Evolutionary conservation across 2,888 invertebrate genomes (phyloP).

Genomic region (Synergus laeviventris): DNA sequence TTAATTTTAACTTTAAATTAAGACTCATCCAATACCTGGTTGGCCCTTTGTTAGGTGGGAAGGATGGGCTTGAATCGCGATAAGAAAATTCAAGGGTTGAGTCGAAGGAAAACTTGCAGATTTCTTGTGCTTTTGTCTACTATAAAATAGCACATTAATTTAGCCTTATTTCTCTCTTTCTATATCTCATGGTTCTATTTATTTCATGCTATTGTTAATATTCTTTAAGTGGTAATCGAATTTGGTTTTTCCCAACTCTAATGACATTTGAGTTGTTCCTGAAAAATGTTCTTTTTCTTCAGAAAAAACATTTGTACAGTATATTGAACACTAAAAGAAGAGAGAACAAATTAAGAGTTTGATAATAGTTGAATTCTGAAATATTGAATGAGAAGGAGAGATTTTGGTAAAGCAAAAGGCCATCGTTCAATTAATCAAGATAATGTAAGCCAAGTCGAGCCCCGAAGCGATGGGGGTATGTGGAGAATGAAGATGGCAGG

Average conservation of each 20-base stretch:
- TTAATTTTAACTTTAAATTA: slow-evolving; percentile 76
- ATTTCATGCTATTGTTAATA: no score
- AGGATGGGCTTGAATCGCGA: slow-evolving; percentile 52
- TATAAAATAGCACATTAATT: slow-evolving; percentile 63
- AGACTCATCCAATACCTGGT: slow-evolving; percentile 74
- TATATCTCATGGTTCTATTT: slow-evolving; percentile 43
- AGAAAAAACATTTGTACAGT: no score
- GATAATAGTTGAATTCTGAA: slow-evolving; percentile 38
- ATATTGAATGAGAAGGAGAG: slow-evolving; percentile 39
- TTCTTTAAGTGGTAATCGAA: no score
- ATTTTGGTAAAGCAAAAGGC: slow-evolving; percentile 61
- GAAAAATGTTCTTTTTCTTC: no score
- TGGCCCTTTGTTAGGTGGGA: slow-evolving; percentile 71
- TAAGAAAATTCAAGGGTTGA: slow-evolving; percentile 47
- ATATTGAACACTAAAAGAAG: no score
- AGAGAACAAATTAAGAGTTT: neutral
- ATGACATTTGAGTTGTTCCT: no score
- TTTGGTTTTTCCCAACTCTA: no score
- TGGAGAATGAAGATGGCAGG: slow-evolving; percentile 56
- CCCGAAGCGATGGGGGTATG: slow-evolving; percentile 52
- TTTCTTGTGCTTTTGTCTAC: slow-evolving; percentile 73
- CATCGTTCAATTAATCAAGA: slow-evolving; percentile 76
- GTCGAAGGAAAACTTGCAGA: slow-evolving; percentile 60
- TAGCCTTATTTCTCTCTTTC: slow-evolving; percentile 53
- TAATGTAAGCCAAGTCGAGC: slow-evolving; percentile 73